phyloP scores from a whole-genome alignment of 2,888 invertebrate species.

The Ormyrus nitidulus region DNA sequence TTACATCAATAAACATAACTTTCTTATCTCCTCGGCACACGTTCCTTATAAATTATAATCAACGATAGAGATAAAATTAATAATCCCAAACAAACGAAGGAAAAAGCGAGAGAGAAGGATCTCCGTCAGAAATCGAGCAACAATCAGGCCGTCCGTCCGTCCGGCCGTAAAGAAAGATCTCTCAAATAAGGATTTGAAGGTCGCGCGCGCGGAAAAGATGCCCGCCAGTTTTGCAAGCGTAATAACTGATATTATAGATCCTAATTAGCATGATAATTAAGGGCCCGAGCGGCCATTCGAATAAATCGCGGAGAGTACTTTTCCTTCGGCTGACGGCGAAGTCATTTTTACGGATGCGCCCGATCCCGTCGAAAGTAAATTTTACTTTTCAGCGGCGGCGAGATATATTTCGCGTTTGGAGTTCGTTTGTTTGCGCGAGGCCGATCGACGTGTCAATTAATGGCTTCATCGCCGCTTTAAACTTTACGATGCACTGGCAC shows the following conservation, averaged over 20 bases:
- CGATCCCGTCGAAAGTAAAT: too few relatives aligned
- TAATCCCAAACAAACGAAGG: too few relatives aligned
- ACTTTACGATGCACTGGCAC: not conserved
- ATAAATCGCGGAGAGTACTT: too few relatives aligned
- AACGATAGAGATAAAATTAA: too few relatives aligned
- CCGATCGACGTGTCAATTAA: slow-evolving; percentile 8
- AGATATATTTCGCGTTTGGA: not conserved
- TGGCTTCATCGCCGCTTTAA: slow-evolving; percentile 8
- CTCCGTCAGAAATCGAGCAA: too few relatives aligned
- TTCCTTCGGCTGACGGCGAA: too few relatives aligned
- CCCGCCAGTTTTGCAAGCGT: not conserved
- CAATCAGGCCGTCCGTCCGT: not conserved
- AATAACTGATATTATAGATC: slow-evolving; percentile 30
- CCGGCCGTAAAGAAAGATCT: not conserved
- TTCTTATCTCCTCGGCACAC: too few relatives aligned
- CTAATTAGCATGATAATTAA: slow-evolving; percentile 66
- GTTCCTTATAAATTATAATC: too few relatives aligned
- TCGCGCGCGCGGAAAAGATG: not conserved
- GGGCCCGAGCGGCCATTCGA: slow-evolving; percentile 38
- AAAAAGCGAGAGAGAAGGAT: too few relatives aligned
- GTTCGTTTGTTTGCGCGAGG: not conserved
- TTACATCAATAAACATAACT: too few relatives aligned
- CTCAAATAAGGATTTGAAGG: not conserved
- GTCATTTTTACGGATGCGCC: too few relatives aligned
- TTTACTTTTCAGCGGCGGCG: not conserved